Base-by-base conservation (phyloP, 2,888 invertebrate species). In the Caenorhabditis afra region DNA sequence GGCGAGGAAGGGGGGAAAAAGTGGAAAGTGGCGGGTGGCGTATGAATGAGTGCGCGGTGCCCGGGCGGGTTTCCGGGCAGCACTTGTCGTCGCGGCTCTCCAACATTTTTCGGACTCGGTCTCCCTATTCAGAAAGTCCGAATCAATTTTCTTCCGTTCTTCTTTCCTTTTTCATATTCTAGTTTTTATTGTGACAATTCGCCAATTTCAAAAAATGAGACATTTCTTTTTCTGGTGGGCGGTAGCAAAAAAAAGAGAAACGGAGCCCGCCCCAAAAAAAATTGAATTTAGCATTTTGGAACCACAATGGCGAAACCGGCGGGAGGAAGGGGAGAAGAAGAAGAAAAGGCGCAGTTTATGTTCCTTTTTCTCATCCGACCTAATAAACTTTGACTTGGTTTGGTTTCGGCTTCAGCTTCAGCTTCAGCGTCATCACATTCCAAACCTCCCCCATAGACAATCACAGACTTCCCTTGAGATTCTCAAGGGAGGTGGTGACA, bases 271-370 rank as follows among this genome's bases (percentile, higher is more conserved):
- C 59, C 52, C 52, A 41, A 64, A 7, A 29, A 7, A 29, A 71
- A 71, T 64, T 61, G 62, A 64, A 71, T 64, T 70, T 70, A 20
- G 45, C 16, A 47, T 58, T 71, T 71, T 62, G 62, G 55, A 64
- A 71, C 57, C 61, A 62, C 61, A 64, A 62, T 23, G 53, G 47
- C 70, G 53, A 18, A 37, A n/a, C 23, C n/a, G 53, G 52, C 14
- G n/a, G 23, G 62, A 53, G 50, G n/a, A 58, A 45, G 29, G 16
- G 52, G 39, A 35, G 62, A 22, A 20, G 23, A 45, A 41, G 18
- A 47, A 14, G 52, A 39, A 20, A 35, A 52, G 39, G 14, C 37
- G n/a, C n/a, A n/a, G n/a, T 41, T 23, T 50, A 52, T 50, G 29
- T 16, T 41, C 14, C 12, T 3, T 1, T 11, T 12, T 14, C 16